Evolutionary conservation across 53 echinoderm and acorn worm species (phyloP), one percentile per base, ranked within the genome.

Genomic region (Crossaster papposus): DNA sequence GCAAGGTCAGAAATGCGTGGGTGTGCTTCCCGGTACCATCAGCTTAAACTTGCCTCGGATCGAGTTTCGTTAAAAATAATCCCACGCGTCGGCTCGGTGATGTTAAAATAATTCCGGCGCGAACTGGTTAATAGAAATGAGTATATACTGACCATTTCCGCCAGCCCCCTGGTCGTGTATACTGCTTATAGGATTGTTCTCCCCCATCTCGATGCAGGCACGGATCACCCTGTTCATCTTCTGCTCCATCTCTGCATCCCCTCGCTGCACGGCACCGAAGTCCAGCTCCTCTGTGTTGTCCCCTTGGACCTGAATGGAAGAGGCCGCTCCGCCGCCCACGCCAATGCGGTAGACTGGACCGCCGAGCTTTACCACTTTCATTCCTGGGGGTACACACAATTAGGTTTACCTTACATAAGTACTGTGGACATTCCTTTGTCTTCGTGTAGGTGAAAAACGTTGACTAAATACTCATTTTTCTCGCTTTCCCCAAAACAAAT

Each of bases 101-200:
- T 44, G 5, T 5, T 44, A 9, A 0, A 44, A 44, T 23, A 31
- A 9, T 1, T 37, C 10, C 24, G 13, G 37, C 10, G 14, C n/a
- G n/a, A n/a, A n/a, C n/a, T n/a, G 24, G 28, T 13, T 11, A n/a
- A 36, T 51, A 1, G 17, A 18, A 18, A 18, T 14, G 20, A 7
- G 29, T 68, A 64, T 30, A 51, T 53, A 35, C 93, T 80, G 80
- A 97, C 98, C 98, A 89, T 97, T 97, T 26, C 98, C 98, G 1
- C 98, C 98, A 28, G 98, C 98, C 17, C 98, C 98, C 86, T 97
- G 98, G 87, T 97, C 98, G 82, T 97, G 98, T n/a, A 97, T 97
- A 81, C 96, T 97, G 76, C 90, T 73, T 63, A 97, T 96, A 9
- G 98, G 98, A 73, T 97, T 97, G 13, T 81, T 78, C 23, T 92